These are phyloP conservation scores for Steatornis caripensis DNA, from an alignment of 2,113 vertebrate genomes.

Conservation along the genomic window DNA sequence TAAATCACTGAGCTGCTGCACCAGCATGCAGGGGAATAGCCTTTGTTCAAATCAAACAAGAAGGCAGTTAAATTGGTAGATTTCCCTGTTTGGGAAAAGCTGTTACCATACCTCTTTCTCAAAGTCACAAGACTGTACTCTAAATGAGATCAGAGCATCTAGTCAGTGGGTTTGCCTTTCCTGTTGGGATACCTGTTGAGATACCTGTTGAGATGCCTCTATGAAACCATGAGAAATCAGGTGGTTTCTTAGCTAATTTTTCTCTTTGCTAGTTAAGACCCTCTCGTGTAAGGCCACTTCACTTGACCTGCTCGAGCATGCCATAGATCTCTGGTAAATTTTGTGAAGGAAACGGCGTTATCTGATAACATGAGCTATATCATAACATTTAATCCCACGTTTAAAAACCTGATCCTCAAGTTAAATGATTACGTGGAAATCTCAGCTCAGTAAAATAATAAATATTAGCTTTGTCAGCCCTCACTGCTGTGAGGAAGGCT, in stretches of 20 bases:
- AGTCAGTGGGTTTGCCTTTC: neutral
- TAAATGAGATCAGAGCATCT: neutral
- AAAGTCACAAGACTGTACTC: neutral
- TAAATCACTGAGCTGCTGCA: neutral
- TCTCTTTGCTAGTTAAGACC: neutral
- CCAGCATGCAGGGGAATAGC: rapidly evolving
- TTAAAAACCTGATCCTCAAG: neutral
- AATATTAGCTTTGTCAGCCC: neutral
- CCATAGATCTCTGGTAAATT: neutral
- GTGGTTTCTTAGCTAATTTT: neutral
- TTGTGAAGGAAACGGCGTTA: neutral
- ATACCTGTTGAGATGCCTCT: no score
- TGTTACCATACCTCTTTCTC: neutral
- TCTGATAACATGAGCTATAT: neutral
- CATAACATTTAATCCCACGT: neutral
- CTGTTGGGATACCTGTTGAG: neutral
- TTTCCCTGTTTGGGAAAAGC: slow-evolving; percentile 6
- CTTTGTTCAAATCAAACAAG: neutral
- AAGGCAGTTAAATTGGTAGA: neutral
- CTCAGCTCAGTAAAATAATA: neutral
- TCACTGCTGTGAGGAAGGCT: neutral
- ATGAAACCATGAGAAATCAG: neutral
- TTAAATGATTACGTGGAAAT: neutral
- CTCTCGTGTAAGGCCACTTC: neutral
- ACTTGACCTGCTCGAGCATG: neutral